Evolutionary conservation across 2,797 vertebrate species (phyloP).

Genomic region (Pseudotriccus pelzelni): DNA sequence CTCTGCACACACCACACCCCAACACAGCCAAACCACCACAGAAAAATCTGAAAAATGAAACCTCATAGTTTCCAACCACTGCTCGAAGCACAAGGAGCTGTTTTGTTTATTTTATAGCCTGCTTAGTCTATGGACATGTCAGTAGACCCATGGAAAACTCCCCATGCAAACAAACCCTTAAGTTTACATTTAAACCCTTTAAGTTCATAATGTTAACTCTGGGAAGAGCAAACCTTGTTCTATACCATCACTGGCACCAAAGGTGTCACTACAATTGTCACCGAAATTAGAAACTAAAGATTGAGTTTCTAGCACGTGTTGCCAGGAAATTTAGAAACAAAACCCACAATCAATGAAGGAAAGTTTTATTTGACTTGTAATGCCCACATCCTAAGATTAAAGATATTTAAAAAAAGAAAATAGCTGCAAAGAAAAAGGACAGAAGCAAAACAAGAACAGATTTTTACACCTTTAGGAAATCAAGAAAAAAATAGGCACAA

Average conservation of each 20-base stretch:
- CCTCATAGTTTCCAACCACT: not conserved
- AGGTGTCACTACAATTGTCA: not conserved
- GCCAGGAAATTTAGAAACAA: not conserved
- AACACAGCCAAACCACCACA: not conserved
- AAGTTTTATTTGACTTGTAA: conserved; percentile 71
- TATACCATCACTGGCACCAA: not conserved
- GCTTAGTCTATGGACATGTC: not conserved
- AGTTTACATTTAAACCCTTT: not conserved
- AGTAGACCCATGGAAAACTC: not conserved
- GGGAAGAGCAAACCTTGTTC: not conserved
- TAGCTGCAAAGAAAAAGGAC: conserved; percentile 19
- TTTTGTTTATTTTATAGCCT: not conserved
- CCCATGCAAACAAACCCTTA: not conserved
- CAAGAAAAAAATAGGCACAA: conserved; percentile 37
- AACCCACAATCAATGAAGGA: not conserved
- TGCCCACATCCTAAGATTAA: conserved; percentile 56
- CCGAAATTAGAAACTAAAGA: not conserved
- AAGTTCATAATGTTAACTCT: not conserved
- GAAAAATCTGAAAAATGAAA: not conserved
- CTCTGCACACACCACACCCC: not conserved
- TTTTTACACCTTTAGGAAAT: conserved; percentile 20
- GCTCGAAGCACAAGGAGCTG: not conserved
- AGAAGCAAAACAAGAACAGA: conserved; percentile 34
- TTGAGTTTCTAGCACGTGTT: not conserved
- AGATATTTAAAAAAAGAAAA: not conserved